Evolutionary conservation across 1,140 invertebrate genomes (phyloP).

Genomic region (Ptiloglossa arizonensis): DNA sequence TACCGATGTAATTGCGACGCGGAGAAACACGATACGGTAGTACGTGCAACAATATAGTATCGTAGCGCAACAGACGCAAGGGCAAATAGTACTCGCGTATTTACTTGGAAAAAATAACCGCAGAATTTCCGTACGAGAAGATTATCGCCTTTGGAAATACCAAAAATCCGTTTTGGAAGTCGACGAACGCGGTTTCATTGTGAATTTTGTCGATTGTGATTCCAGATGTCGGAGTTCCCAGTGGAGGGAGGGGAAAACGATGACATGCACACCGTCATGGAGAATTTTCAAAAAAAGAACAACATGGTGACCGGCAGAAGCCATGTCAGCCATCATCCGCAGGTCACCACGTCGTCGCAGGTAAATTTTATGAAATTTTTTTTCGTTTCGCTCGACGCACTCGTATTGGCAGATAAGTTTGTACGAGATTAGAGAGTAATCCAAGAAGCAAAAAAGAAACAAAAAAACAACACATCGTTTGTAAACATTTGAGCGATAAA

Average conservation of each 20-base stretch:
- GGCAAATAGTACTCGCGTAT: not conserved
- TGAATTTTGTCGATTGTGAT: not conserved
- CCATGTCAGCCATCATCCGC: conserved; percentile 73
- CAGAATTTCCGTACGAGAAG: not conserved
- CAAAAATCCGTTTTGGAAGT: not conserved
- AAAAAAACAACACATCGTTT: not conserved
- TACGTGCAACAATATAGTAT: too few species aligned
- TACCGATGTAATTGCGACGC: too few species aligned
- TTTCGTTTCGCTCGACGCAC: not conserved
- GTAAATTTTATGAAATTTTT: conserved; percentile 35
- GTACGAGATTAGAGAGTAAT: not conserved
- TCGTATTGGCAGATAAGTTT: too few species aligned
- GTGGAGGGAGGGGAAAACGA: conserved; percentile 75
- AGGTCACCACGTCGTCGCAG: conserved; percentile 76
- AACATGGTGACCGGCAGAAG: conserved; percentile 73
- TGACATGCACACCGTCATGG: conserved; percentile 79
- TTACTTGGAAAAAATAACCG: conserved; percentile 7
- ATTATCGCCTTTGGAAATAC: not conserved
- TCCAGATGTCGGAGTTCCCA: conserved; percentile 79
- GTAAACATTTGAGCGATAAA: not conserved
- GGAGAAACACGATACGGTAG: too few species aligned
- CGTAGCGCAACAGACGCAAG: too few species aligned
- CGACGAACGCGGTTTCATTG: not conserved
- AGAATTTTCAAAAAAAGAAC: conserved; percentile 79
- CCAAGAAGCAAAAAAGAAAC: too few species aligned